A percentile compares a stretch with the other conserved stretches of the same genome.
Conservation (phyloP, 2,113 vertebrate genomes). For the Notothenia coriiceps region DNA sequence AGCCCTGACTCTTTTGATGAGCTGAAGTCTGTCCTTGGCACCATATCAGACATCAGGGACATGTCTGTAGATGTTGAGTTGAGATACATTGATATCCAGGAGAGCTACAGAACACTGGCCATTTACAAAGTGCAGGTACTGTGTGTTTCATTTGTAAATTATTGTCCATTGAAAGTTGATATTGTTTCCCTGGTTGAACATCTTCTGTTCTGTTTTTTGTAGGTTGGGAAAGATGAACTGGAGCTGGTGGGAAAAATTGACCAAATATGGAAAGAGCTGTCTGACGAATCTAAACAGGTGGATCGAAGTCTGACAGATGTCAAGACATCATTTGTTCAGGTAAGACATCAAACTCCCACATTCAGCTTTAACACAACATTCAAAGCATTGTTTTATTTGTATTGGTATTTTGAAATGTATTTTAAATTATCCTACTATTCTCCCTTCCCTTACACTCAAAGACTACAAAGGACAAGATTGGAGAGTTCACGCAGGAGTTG, state of each 20-base stretch:
- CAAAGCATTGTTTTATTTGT: too few species aligned
- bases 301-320: slow-evolving; percentile 86
- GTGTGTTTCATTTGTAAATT: slow-evolving; percentile 1
- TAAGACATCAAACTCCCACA: slow-evolving; percentile 62
- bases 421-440: not conserved
- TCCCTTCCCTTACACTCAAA: slow-evolving; percentile 57
- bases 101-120: slow-evolving; percentile 90
- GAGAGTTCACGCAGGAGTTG: slow-evolving; percentile 83
- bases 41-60: slow-evolving; percentile 87
- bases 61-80: slow-evolving; percentile 90
- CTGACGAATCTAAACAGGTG: slow-evolving; percentile 84
- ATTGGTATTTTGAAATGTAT: not conserved
- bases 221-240: slow-evolving; percentile 87
- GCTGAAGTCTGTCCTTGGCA: slow-evolving; percentile 89
- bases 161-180: not conserved
- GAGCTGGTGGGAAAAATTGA: slow-evolving; percentile 78
- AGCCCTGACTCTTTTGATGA: slow-evolving; percentile 87
- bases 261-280: slow-evolving; percentile 85
- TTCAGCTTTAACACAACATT: not conserved
- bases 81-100: slow-evolving; percentile 87
- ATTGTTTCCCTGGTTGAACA: not conserved
- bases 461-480: slow-evolving; percentile 87
- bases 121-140: slow-evolving; percentile 89
- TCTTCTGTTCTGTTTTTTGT: not conserved
- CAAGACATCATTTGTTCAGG: slow-evolving; percentile 91